A percentile compares a stretch with the other conserved stretches of the same genome.
phyloP scores from a whole-genome alignment of 64 coral and sea anemone species.

The Dendrophyllia cribrosa region DNA sequence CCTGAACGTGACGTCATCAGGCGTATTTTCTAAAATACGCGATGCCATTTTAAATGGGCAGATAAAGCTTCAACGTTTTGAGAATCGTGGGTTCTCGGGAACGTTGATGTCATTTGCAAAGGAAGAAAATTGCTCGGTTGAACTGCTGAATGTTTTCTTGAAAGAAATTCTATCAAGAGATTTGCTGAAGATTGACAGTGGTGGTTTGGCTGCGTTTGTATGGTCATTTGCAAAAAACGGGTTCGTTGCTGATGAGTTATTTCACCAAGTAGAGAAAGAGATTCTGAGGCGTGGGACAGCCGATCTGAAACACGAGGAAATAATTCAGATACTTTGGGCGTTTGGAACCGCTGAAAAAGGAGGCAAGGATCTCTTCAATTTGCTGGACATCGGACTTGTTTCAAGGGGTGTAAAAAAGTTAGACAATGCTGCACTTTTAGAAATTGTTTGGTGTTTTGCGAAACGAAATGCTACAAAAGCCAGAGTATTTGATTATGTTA shows the following conservation, averaged over 20 bases:
- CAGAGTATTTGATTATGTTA: not conserved
- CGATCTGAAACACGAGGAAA: not conserved
- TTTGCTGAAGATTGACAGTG: not conserved
- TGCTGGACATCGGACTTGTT: not conserved
- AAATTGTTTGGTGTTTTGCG: not conserved
- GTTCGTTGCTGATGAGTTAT: not conserved
- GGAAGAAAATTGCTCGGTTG: not conserved
- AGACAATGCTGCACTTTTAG: not conserved
- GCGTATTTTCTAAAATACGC: not conserved
- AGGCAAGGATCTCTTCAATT: not conserved
- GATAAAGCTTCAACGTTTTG: not conserved
- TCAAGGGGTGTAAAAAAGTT: not conserved
- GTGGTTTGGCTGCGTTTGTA: not conserved
- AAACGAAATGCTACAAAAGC: not conserved
- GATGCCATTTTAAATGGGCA: constrained; percentile 1
- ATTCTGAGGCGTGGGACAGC: not conserved
- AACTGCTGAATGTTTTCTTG: not conserved
- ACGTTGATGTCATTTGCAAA: not conserved
- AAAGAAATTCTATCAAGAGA: not conserved
- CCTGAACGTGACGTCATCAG: not conserved
- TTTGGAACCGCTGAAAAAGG: not conserved
- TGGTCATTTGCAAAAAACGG: constrained; percentile 1
- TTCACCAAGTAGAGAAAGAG: not conserved
- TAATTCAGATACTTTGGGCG: not conserved
- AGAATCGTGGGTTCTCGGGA: not conserved